Conservation (phyloP, 1,140 invertebrate species). For the Bacillus rossius region DNA sequence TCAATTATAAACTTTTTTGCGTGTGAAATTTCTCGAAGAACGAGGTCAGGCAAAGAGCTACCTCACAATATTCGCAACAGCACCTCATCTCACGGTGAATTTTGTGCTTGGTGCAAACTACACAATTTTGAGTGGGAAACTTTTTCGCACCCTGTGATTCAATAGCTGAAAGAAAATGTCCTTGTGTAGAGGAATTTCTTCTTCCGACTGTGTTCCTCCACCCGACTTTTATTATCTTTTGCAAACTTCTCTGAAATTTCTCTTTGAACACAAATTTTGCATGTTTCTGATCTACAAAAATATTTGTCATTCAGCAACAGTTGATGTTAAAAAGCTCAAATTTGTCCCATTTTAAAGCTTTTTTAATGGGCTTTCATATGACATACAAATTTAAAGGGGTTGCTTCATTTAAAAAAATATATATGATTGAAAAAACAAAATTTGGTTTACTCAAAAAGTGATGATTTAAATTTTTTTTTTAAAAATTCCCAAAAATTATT, state of each 20-base stretch:
- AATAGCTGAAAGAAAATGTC: constrained; percentile 5
- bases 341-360: no score
- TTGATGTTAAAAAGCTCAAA: no score
- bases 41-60: constrained; percentile 19
- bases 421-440: no score
- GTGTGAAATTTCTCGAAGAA: constrained; percentile 22
- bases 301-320: no score
- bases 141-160: constrained; percentile 4
- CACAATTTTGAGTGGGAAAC: constrained; percentile 12
- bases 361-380: no score
- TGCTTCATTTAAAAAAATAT: no score
- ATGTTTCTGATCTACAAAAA: no score
- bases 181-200: background rate
- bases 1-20: constrained; percentile 14
- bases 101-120: constrained; percentile 9
- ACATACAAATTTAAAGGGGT: no score
- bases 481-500: no score
- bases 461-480: no score
- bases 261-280: no score
- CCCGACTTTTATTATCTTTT: background rate
- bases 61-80: constrained; percentile 16
- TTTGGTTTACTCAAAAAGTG: no score
- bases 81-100: constrained; percentile 13
- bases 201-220: background rate
- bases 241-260: background rate